Percentiles rank a stretch among this genome's conserved stretches.
Evolutionary conservation across 1,140 invertebrate species (phyloP).

Genomic region (Drosophila bifasciata): DNA sequence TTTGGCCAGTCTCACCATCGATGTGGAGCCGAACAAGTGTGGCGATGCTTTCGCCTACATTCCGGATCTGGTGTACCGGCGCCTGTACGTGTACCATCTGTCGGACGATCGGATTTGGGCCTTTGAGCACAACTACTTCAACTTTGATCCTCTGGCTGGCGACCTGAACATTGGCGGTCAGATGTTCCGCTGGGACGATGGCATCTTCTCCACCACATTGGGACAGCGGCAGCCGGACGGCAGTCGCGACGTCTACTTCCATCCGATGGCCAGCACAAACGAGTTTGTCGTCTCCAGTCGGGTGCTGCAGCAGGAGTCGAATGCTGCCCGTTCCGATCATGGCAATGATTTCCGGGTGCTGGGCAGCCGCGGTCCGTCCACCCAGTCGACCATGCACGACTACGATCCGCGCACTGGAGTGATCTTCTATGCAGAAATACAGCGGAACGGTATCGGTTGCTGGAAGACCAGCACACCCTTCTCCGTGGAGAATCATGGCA

Average conservation of each 20-base stretch:
- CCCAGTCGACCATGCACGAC: slow-evolving; percentile 87
- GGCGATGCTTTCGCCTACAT: slow-evolving; percentile 89
- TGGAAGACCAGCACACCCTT: slow-evolving; percentile 87
- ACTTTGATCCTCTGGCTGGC: slow-evolving; percentile 88
- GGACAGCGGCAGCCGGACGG: slow-evolving; percentile 85
- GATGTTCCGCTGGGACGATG: slow-evolving; percentile 90
- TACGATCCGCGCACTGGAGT: slow-evolving; percentile 86
- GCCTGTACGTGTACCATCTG: slow-evolving; percentile 88
- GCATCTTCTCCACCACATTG: slow-evolving; percentile 88
- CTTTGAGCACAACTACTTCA: slow-evolving; percentile 89
- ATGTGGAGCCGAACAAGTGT: slow-evolving; percentile 86
- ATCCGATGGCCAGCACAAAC: slow-evolving; percentile 87
- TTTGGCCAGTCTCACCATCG: slow-evolving; percentile 88
- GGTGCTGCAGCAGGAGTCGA: slow-evolving; percentile 86
- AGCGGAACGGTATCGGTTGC: slow-evolving; percentile 88
- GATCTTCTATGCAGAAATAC: slow-evolving; percentile 88
- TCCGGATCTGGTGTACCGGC: slow-evolving; percentile 88
- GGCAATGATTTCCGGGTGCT: slow-evolving; percentile 85
- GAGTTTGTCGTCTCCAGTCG: slow-evolving; percentile 88
- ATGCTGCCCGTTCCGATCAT: slow-evolving; percentile 86
- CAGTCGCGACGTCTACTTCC: slow-evolving; percentile 88
- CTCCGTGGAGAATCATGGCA: slow-evolving; percentile 85
- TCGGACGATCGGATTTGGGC: slow-evolving; percentile 87
- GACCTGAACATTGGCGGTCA: slow-evolving; percentile 88
- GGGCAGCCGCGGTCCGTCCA: slow-evolving; percentile 86